These are phyloP conservation scores for Trisateles emortualis DNA, from an alignment of 2,888 invertebrate genomes.

Conservation along the genomic window DNA sequence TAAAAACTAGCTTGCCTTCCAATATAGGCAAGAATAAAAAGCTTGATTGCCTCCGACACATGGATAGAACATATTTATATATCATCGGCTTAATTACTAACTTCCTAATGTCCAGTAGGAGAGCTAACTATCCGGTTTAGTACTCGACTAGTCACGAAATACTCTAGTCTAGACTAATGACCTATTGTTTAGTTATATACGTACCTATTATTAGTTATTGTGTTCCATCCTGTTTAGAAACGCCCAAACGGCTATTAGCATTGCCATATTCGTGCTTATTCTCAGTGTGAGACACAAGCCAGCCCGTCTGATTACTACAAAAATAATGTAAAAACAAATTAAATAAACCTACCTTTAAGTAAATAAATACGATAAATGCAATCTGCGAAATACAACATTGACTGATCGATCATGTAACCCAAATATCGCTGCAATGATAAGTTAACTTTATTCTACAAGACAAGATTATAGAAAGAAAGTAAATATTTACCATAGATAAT, in stretches of 20 bases:
- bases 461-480: constrained; percentile 35
- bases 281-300: too few species aligned
- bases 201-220: neutral
- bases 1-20: too few species aligned
- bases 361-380: neutral
- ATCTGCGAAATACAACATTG: constrained; percentile 1
- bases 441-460: constrained; percentile 27
- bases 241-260: too few species aligned
- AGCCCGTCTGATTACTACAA: too few species aligned
- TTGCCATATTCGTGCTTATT: too few species aligned
- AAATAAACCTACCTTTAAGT: neutral
- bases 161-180: neutral
- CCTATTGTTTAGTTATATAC: neutral
- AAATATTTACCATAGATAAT: constrained; percentile 51
- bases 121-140: neutral
- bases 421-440: constrained; percentile 27
- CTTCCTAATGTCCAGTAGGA: neutral
- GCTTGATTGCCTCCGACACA: too few species aligned
- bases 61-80: too few species aligned
- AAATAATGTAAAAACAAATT: neutral
- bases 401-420: constrained; percentile 38
- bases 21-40: too few species aligned
- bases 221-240: neutral
- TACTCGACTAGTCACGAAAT: neutral
- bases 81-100: neutral